Evolutionary conservation across 2,888 invertebrate genomes (phyloP).

Genomic region (Arctia plantaginis): DNA sequence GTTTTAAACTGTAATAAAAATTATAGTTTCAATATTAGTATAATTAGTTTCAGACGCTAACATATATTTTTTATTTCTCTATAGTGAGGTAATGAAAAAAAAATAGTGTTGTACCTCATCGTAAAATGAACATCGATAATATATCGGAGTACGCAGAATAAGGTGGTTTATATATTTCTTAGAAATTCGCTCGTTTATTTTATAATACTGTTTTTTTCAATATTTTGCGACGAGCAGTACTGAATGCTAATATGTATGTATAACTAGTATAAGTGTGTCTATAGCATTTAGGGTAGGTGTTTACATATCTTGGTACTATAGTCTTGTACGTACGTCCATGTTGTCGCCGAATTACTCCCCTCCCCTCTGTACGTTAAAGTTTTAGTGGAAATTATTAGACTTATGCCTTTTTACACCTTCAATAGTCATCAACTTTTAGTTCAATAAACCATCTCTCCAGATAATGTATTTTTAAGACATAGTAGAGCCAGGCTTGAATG

Average conservation of each 20-base stretch:
- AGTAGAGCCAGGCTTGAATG: no score
- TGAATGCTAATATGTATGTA: conserved; percentile 57
- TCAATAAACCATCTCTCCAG: background rate
- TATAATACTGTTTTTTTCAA: conserved; percentile 48
- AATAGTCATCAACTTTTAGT: background rate
- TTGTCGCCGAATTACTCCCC: conserved; percentile 25
- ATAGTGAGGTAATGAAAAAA: background rate
- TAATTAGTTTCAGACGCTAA: conserved; percentile 21
- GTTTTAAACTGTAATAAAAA: conserved; percentile 16
- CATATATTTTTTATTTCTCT: conserved; percentile 28
- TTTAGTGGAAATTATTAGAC: conserved; percentile 43
- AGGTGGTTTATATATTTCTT: conserved; percentile 45
- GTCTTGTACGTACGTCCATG: conserved; percentile 37
- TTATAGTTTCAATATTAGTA: conserved; percentile 20
- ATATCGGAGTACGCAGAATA: background rate
- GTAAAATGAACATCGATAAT: background rate
- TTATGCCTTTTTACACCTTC: background rate
- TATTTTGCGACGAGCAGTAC: conserved; percentile 66
- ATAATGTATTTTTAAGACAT: no score
- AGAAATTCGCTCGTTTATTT: conserved; percentile 67
- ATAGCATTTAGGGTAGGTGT: conserved; percentile 62
- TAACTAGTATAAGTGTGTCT: conserved; percentile 61
- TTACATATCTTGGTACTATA: conserved; percentile 55
- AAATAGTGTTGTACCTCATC: conserved; percentile 2
- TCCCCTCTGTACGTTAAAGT: conserved; percentile 3